Evolutionary conservation across 53 echinoderm and acorn worm species (phyloP).

Genomic region (Echinometra lucunter): DNA sequence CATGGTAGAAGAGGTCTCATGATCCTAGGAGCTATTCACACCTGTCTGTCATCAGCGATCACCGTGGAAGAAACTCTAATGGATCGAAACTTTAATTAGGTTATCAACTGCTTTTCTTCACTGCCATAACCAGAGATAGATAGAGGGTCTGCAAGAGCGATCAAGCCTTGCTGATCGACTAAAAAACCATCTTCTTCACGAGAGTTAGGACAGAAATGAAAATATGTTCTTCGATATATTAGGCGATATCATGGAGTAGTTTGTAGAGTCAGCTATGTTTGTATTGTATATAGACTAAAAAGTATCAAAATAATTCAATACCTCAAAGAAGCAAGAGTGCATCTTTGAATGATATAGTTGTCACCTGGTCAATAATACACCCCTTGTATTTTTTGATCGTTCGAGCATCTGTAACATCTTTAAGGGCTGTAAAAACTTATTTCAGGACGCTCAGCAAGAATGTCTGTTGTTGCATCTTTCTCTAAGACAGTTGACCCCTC

Average conservation of each 20-base stretch:
- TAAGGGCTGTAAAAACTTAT: neutral
- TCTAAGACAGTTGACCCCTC: neutral
- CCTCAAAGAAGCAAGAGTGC: neutral
- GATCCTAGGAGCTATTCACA: slow-evolving; percentile 23
- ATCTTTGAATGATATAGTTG: too few species aligned
- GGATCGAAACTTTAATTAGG: slow-evolving; percentile 68
- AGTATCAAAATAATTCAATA: neutral
- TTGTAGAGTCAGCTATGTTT: neutral
- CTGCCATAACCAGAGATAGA: slow-evolving; percentile 34
- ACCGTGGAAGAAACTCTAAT: slow-evolving; percentile 46
- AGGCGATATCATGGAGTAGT: neutral
- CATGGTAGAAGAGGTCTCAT: neutral
- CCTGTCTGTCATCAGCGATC: slow-evolving; percentile 54
- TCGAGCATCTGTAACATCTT: neutral
- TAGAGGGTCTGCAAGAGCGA: slow-evolving; percentile 45
- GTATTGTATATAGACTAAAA: neutral
- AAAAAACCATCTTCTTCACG: slow-evolving; percentile 27
- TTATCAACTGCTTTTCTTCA: slow-evolving; percentile 65
- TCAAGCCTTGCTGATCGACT: slow-evolving; percentile 46
- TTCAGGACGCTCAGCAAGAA: neutral
- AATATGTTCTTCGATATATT: neutral
- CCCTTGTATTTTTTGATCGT: too few species aligned
- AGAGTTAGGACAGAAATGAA: slow-evolving; percentile 1
- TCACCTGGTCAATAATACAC: too few species aligned
- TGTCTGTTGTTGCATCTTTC: neutral